Conservation (phyloP, 2,888 invertebrate species). For the Psococerastis gibbosa region DNA sequence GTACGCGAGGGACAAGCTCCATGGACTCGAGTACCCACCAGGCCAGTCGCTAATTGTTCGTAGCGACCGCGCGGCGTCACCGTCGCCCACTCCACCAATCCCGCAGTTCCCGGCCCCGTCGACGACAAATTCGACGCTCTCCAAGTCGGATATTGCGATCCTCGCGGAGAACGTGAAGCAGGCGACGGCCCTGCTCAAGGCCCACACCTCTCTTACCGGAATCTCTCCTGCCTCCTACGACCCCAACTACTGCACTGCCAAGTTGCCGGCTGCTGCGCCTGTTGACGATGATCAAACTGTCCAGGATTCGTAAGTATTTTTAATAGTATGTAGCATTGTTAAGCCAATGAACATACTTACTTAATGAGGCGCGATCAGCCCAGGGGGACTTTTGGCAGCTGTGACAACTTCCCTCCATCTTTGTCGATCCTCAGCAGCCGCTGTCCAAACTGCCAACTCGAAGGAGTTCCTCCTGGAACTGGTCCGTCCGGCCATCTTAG, state of each 20-base stretch:
- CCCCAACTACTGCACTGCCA: constrained; percentile 33
- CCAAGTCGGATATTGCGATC: neutral
- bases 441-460: too few relatives aligned
- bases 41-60: constrained; percentile 63
- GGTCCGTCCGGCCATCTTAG: too few relatives aligned
- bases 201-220: neutral
- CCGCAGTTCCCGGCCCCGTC: constrained; percentile 1
- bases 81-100: constrained; percentile 4
- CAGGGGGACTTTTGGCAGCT: too few relatives aligned
- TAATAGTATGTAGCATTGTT: too few relatives aligned
- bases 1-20: constrained; percentile 67
- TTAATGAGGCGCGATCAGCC: too few relatives aligned
- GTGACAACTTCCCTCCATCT: too few relatives aligned
- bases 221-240: constrained; percentile 21
- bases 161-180: neutral
- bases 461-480: too few relatives aligned
- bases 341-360: too few relatives aligned
- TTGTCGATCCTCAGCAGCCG: too few relatives aligned
- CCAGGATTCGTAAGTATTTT: too few relatives aligned
- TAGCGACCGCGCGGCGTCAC: constrained; percentile 28
- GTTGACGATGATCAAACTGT: constrained; percentile 26
- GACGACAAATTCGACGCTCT: neutral
- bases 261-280: constrained; percentile 47
- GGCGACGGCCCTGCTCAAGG: neutral
- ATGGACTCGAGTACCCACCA: constrained; percentile 83